A percentile compares a stretch with the other conserved stretches of the same genome.
Evolutionary conservation across 2,888 invertebrate genomes (phyloP).

Genomic region (Metacarcinus magister): DNA sequence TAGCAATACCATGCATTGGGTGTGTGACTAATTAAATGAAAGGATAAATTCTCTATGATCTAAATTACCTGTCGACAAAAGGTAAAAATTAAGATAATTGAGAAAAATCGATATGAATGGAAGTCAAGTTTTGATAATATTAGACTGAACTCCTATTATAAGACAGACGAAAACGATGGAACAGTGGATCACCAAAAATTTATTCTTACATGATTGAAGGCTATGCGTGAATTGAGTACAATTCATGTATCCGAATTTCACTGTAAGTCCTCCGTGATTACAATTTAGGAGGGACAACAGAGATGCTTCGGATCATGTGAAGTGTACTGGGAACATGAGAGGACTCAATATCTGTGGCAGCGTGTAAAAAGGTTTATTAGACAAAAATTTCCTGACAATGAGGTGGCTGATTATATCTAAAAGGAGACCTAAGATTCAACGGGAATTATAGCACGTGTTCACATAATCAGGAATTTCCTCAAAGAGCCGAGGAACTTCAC

Average conservation of each 20-base stretch:
- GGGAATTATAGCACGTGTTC: no score
- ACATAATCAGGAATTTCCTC: neutral
- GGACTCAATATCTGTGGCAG: neutral
- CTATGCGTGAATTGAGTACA: neutral
- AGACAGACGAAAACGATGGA: neutral
- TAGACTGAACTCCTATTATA: neutral
- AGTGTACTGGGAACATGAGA: neutral
- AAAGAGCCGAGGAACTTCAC: neutral
- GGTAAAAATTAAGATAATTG: no score
- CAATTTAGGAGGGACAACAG: neutral
- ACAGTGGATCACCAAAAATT: neutral
- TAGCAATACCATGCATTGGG: neutral
- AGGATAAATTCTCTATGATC: neutral
- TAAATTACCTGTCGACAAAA: no score
- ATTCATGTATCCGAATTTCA: neutral
- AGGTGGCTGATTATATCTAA: neutral
- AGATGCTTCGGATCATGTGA: neutral
- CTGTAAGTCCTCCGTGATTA: neutral
- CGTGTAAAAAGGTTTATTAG: neutral
- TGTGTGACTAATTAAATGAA: neutral
- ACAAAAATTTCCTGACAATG: neutral
- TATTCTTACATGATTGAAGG: neutral
- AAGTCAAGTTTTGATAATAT: neutral
- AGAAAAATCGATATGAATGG: neutral
- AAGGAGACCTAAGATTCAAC: neutral